Evolutionary conservation across 1,140 invertebrate genomes (phyloP), one percentile per base, ranked within the genome.

Genomic region (Lerema accius): DNA sequence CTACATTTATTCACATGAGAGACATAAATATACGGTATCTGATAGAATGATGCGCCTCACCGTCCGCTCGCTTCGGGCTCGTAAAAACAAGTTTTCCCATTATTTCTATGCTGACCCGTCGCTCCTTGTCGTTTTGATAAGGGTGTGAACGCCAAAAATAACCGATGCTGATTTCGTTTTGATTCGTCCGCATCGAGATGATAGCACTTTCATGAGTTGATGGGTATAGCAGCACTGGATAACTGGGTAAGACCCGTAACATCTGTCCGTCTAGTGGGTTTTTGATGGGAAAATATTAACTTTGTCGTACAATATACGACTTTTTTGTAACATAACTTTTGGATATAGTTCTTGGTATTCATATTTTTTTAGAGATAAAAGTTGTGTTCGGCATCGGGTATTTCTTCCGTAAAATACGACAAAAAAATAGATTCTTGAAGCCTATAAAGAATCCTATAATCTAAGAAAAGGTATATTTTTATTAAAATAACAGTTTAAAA

Each of bases 21-120:
- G 63, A 65, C 71, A 75, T 73, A 77, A 78, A 80, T 76, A 80
- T 76, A 63, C 60, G 46, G 59, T 75, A 73, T 73, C 69, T 59
- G 76, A 79, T 82, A 82, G 76, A 73, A 83, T 80, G 75, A 75
- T 60, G 67, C 71, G 77, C 75, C 78, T 75, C 66, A 77, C 74
- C 65, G 71, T 69, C 65, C 70, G 67, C 69, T 65, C 62, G 65
- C 67, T 68, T 67, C 62, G 71, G 69, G 62, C 72, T 72, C 73
- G 76, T 82, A 79, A 76, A 82, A 84, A 86, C 78, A 89, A 90
- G 78, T 90, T 90, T 86, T 73, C 83, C 85, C 84, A 88, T 90
- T 81, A 90, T 82, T 86, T 80, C 76, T 76, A 69, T 77, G 71
- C 77, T 86, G 81, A 85, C 80, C 84, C 80, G 78, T 81, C 78